These are phyloP conservation scores for Lepisosteus oculatus DNA, from an alignment of 2,113 vertebrate species.

Conservation along the genomic window DNA sequence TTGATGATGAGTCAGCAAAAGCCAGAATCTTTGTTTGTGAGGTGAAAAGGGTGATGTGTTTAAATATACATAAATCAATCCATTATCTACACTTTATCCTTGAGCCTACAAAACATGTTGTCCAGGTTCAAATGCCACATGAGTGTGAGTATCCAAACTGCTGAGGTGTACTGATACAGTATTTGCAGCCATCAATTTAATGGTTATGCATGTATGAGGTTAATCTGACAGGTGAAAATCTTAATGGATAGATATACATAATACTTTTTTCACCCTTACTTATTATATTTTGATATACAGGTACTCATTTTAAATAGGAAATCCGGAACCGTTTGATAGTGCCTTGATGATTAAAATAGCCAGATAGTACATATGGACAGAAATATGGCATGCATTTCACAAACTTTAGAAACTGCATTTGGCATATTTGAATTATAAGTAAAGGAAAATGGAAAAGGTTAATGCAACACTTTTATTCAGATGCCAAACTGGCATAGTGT, in stretches of 20 bases:
- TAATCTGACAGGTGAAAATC: no score
- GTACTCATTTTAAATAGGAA: no score
- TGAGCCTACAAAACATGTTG: conserved; percentile 19
- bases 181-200: no score
- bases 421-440: conserved; percentile 3
- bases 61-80: conserved; percentile 33
- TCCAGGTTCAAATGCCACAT: conserved; percentile 33
- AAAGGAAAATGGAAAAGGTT: not conserved
- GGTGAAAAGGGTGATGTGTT: not conserved
- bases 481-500: not conserved
- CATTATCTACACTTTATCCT: conserved; percentile 27
- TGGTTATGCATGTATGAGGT: no score
- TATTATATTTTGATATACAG: no score
- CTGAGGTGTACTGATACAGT: not conserved
- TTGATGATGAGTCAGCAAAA: not conserved
- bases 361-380: not conserved
- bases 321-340: no score
- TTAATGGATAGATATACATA: no score
- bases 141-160: conserved; percentile 7
- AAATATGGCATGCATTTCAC: not conserved
- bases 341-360: no score
- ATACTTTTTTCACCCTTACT: no score
- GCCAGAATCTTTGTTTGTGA: not conserved
- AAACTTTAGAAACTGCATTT: not conserved
- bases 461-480: not conserved